These are phyloP conservation scores for Armadillidium nasatum DNA, from an alignment of 1,140 invertebrate species.

Conservation along the genomic window DNA sequence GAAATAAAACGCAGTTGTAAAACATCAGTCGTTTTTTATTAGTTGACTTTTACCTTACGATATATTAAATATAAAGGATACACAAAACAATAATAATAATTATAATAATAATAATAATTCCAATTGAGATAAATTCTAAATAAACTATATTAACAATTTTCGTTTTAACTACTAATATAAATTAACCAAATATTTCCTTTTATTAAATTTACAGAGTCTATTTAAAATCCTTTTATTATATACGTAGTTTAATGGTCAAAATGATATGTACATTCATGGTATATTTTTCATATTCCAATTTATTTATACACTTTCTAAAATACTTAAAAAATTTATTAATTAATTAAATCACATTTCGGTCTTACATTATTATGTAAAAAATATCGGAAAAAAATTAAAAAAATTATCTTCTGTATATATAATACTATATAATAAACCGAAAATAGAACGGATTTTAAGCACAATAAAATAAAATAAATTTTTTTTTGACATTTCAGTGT, in stretches of 20 bases:
- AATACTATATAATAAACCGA: background rate
- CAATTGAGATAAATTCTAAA: background rate
- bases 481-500: too few species aligned
- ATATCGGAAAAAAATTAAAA: background rate
- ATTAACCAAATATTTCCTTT: background rate
- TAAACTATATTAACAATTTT: background rate
- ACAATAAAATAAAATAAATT: too few species aligned
- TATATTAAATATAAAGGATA: conserved; percentile 2
- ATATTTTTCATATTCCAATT: background rate
- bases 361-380: background rate
- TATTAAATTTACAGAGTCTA: background rate
- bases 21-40: background rate
- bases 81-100: too few species aligned
- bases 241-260: background rate
- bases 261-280: conserved; percentile 6
- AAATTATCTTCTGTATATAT: background rate
- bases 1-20: background rate
- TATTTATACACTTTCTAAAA: background rate
- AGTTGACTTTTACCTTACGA: background rate
- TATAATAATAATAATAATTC: background rate
- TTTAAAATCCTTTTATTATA: background rate
- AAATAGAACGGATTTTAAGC: background rate
- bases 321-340: background rate
- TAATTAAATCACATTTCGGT: background rate
- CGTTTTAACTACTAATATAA: background rate